Conservation (phyloP, 2,888 invertebrate species). For the Falcaria lacertinaria region DNA sequence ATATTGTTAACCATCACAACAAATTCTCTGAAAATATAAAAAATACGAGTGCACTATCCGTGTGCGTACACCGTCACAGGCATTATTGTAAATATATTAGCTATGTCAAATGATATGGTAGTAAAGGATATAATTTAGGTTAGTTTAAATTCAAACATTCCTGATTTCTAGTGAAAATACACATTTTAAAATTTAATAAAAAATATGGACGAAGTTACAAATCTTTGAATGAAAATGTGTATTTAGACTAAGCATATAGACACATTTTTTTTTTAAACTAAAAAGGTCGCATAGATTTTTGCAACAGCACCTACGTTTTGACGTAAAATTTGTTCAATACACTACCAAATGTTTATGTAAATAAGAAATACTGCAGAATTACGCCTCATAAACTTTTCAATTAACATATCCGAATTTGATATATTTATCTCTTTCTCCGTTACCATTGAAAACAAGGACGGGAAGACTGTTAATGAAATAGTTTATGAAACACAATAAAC, state of each 20-base stretch:
- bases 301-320: constrained; percentile 50
- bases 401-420: neutral
- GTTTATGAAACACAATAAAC: neutral
- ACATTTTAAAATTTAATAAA: neutral
- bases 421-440: neutral
- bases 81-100: constrained; percentile 20
- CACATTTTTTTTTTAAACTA: neutral
- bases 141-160: neutral
- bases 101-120: constrained; percentile 18
- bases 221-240: neutral
- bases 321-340: constrained; percentile 46
- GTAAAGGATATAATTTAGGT: neutral
- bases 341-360: constrained; percentile 26
- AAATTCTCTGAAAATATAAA: constrained; percentile 33
- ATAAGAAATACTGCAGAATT: constrained; percentile 6
- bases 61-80: constrained; percentile 33
- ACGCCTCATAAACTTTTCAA: neutral
- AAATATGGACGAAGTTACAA: neutral
- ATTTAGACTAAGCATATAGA: neutral
- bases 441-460: neutral
- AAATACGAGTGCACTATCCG: constrained; percentile 41
- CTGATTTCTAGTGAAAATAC: too few relatives aligned
- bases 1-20: neutral
- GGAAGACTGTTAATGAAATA: neutral
- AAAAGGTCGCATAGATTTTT: constrained; percentile 7